Percentiles rank a stretch among this genome's conserved stretches.
Conservation (phyloP, 2,113 vertebrate species). For the Chrysemys picta region DNA sequence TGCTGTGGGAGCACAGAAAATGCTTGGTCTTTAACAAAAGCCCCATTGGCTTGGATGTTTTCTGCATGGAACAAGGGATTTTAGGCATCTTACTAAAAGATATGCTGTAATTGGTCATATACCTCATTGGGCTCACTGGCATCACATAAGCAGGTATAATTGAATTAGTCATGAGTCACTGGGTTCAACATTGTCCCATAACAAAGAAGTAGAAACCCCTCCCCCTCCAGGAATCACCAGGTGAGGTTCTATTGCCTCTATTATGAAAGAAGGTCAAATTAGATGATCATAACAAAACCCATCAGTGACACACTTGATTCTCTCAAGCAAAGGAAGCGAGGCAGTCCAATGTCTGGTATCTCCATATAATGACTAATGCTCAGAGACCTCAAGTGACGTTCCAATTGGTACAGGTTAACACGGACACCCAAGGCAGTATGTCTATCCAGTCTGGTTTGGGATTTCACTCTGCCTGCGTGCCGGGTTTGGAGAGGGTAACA, state of each 20-base stretch:
- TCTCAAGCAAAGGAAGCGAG: background rate
- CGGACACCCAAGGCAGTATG: background rate
- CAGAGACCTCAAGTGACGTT: background rate
- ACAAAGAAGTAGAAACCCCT: background rate
- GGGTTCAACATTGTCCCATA: background rate
- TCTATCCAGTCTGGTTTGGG: background rate
- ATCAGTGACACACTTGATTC: background rate
- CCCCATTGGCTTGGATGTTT: rapidly evolving
- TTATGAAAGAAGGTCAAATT: background rate
- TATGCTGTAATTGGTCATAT: background rate
- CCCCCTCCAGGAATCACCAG: background rate
- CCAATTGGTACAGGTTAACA: background rate
- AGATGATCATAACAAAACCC: background rate
- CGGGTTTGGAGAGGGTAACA: background rate
- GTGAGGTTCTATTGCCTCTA: background rate
- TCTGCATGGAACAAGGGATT: rapidly evolving
- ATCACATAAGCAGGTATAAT: background rate
- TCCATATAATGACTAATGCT: background rate
- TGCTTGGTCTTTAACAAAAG: background rate
- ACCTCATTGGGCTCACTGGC: background rate
- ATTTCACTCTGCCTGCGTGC: background rate
- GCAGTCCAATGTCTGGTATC: background rate
- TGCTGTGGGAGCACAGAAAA: background rate
- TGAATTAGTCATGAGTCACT: background rate
- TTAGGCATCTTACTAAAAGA: rapidly evolving